Percentiles rank a stretch among this genome's conserved stretches.
Evolutionary conservation across 1,140 invertebrate genomes (phyloP).

Genomic region (Drosophila mayri): DNA sequence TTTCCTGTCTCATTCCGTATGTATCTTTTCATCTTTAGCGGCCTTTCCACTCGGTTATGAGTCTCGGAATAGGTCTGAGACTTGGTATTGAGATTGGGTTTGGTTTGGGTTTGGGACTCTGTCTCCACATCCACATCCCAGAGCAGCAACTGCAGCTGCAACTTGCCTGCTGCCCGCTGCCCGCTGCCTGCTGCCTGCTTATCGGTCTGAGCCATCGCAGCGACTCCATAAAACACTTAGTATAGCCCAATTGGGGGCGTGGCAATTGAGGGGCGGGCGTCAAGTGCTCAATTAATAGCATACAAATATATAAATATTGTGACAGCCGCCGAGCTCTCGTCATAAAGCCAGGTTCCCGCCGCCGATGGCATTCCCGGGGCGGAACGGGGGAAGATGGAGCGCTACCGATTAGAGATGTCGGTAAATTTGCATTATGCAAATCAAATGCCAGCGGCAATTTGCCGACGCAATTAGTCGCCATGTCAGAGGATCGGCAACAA

Average conservation of each 20-base stretch:
- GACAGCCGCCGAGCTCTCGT: slow-evolving; percentile 69
- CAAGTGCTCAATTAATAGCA: slow-evolving; percentile 80
- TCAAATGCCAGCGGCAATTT: slow-evolving; percentile 75
- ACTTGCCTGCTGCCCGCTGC: slow-evolving; percentile 11
- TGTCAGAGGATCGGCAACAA: slow-evolving; percentile 63
- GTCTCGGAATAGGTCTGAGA: slow-evolving; percentile 34
- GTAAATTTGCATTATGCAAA: slow-evolving; percentile 79
- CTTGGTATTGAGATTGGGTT: background rate
- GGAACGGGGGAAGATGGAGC: slow-evolving; percentile 33
- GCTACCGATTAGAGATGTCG: slow-evolving; percentile 56
- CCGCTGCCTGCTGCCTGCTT: slow-evolving; percentile 53
- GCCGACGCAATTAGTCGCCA: slow-evolving; percentile 75
- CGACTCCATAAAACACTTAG: slow-evolving; percentile 82
- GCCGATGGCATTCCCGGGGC: background rate
- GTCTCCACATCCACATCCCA: slow-evolving; percentile 1
- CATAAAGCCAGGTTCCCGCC: slow-evolving; percentile 53
- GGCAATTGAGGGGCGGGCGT: slow-evolving; percentile 45
- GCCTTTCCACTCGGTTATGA: slow-evolving; percentile 61
- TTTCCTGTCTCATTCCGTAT: slow-evolving; percentile 51
- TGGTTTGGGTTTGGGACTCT: slow-evolving; percentile 1
- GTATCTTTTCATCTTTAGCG: slow-evolving; percentile 59
- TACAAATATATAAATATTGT: slow-evolving; percentile 83
- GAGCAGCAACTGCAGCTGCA: background rate
- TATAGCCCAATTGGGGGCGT: slow-evolving; percentile 19
- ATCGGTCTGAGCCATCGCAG: slow-evolving; percentile 67